These are phyloP conservation scores for Yponomeuta malinellus DNA, from an alignment of 2,888 invertebrate genomes.

Conservation along the genomic window DNA sequence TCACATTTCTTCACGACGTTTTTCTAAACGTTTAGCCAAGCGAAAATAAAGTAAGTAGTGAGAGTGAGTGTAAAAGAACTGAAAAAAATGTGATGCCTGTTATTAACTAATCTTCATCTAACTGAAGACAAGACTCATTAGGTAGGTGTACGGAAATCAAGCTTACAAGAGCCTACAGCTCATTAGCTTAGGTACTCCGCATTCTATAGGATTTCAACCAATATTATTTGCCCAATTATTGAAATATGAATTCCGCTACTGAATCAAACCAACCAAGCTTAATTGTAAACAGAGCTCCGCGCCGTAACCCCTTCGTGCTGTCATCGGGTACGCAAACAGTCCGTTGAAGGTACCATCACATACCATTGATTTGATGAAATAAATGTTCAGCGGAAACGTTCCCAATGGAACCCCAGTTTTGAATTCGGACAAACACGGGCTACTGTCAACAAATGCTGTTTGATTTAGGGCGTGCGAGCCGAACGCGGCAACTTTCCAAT, in stretches of 20 bases:
- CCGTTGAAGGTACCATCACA: background rate
- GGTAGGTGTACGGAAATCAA: no score
- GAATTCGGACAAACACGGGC: conserved; percentile 26
- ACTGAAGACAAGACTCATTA: no score
- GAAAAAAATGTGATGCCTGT: no score
- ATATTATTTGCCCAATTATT: background rate
- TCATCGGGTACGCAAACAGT: background rate
- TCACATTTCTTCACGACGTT: no score
- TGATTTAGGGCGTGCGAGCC: conserved; percentile 22
- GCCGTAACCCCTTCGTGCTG: background rate
- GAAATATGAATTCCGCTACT: background rate
- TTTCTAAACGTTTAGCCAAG: no score
- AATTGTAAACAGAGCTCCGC: background rate
- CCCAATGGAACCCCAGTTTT: conserved; percentile 30
- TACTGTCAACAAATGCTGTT: conserved; percentile 25
- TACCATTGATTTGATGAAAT: background rate
- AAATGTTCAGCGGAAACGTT: background rate
- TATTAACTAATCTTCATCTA: no score
- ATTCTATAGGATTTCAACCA: no score
- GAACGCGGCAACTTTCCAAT: conserved; percentile 18
- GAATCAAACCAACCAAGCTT: background rate
- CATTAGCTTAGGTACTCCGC: no score
- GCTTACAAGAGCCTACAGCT: no score
- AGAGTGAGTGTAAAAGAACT: no score
- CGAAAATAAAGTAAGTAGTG: no score